Evolutionary conservation across 2,888 invertebrate species (phyloP).

Genomic region (Mesorhabditis sp.): DNA sequence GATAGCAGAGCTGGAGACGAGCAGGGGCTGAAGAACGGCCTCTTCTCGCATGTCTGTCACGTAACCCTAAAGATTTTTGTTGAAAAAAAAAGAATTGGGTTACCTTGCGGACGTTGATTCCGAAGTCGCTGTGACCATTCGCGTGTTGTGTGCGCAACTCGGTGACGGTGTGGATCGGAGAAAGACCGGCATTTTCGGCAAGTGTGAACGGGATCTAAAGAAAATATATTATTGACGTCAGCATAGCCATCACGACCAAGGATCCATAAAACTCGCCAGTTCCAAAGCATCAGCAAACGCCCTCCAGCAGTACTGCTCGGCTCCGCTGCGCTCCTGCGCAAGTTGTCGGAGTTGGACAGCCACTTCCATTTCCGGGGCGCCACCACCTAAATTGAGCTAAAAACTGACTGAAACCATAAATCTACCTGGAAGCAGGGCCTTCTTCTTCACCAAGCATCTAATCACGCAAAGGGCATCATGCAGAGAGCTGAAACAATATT

Average conservation of each 20-base stretch:
- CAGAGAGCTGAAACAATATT: conserved; percentile 66
- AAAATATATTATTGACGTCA: conserved; percentile 6
- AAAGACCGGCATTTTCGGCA: conserved; percentile 86
- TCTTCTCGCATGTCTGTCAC: conserved; percentile 95
- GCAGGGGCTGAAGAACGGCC: conserved; percentile 91
- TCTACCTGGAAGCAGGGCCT: conserved; percentile 56
- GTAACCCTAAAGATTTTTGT: conserved; percentile 68
- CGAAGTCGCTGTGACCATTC: conserved; percentile 77
- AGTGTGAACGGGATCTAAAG: conserved; percentile 79
- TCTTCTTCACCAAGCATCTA: conserved; percentile 89
- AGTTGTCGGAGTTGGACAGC: conserved; percentile 77
- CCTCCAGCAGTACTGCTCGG: conserved; percentile 88
- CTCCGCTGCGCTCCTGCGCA: conserved; percentile 76
- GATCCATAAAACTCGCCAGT: conserved; percentile 41
- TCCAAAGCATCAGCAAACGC: conserved; percentile 94
- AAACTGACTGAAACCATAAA: not conserved
- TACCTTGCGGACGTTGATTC: conserved; percentile 84
- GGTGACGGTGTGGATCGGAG: conserved; percentile 90
- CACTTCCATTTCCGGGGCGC: conserved; percentile 93
- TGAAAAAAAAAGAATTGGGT: not conserved
- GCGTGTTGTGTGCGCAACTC: conserved; percentile 91
- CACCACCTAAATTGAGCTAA: conserved; percentile 79
- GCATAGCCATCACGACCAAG: not conserved
- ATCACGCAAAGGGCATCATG: conserved; percentile 90
- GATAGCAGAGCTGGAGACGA: conserved; percentile 88